Evolutionary conservation across 2,888 invertebrate genomes (phyloP).

Genomic region (Heterodera filipjevi): DNA sequence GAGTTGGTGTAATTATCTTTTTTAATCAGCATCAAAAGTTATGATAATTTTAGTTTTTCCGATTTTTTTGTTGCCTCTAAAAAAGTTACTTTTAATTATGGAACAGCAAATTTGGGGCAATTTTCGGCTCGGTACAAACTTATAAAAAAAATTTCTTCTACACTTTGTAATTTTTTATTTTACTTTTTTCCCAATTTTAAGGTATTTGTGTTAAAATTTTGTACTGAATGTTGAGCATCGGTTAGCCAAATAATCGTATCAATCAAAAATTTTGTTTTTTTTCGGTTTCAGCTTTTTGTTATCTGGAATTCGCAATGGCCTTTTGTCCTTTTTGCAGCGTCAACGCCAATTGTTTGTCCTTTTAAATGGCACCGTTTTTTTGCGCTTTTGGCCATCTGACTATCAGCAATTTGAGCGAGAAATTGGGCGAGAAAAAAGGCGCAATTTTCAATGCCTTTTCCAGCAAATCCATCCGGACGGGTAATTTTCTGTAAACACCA

Average conservation of each 20-base stretch:
- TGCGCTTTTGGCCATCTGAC: neutral
- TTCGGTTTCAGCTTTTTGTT: neutral
- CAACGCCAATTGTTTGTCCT: neutral
- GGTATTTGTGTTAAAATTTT: no score
- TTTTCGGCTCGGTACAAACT: no score
- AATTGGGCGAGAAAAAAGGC: neutral
- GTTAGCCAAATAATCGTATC: neutral
- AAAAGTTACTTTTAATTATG: no score
- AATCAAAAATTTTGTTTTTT: neutral
- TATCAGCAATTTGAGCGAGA: neutral
- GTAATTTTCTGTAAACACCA: no score
- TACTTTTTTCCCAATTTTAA: no score
- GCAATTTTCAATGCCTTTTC: neutral
- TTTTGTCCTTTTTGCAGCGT: neutral
- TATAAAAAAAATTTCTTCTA: no score
- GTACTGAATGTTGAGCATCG: neutral
- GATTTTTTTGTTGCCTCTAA: no score
- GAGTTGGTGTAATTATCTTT: no score
- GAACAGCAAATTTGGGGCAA: no score
- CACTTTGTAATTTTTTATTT: no score
- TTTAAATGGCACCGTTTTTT: neutral
- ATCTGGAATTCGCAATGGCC: neutral
- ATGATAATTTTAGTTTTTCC: no score
- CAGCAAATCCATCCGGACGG: neutral
- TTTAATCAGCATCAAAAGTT: no score